phyloP scores from a whole-genome alignment of 2,888 invertebrate species.

The Biston betularia region DNA sequence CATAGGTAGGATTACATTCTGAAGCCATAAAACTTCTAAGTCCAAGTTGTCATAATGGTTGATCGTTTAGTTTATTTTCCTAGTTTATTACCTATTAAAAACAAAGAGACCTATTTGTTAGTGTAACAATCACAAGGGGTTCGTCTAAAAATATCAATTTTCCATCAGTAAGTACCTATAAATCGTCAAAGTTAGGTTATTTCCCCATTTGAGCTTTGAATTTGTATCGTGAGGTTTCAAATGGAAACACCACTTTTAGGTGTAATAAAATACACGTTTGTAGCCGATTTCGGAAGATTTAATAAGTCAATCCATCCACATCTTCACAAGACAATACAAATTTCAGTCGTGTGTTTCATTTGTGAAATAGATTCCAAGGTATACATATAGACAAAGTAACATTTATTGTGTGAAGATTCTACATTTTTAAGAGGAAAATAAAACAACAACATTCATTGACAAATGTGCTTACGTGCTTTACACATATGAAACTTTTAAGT shows the following conservation, averaged over 20 bases:
- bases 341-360: conserved; percentile 57
- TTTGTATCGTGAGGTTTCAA: conserved; percentile 56
- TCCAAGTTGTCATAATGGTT: conserved; percentile 64
- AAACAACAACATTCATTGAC: conserved; percentile 68
- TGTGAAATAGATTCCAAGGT: conserved; percentile 44
- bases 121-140: conserved; percentile 65
- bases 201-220: conserved; percentile 69
- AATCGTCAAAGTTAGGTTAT: conserved; percentile 62
- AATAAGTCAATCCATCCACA: conserved; percentile 63
- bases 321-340: conserved; percentile 54
- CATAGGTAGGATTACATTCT: conserved; percentile 42
- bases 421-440: conserved; percentile 52
- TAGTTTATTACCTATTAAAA: conserved; percentile 53
- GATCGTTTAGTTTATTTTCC: conserved; percentile 62
- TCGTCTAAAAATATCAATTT: conserved; percentile 80
- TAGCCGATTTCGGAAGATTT: conserved; percentile 71
- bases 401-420: conserved; percentile 33
- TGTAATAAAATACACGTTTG: conserved; percentile 62
- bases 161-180: conserved; percentile 75
- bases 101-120: conserved; percentile 44
- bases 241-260: conserved; percentile 10
- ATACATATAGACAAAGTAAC: conserved; percentile 4
- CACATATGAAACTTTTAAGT: conserved; percentile 51
- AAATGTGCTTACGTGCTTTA: conserved; percentile 71
- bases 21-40: conserved; percentile 62